Conservation (phyloP, 2,797 vertebrate genomes). For the Alectoris magna region DNA sequence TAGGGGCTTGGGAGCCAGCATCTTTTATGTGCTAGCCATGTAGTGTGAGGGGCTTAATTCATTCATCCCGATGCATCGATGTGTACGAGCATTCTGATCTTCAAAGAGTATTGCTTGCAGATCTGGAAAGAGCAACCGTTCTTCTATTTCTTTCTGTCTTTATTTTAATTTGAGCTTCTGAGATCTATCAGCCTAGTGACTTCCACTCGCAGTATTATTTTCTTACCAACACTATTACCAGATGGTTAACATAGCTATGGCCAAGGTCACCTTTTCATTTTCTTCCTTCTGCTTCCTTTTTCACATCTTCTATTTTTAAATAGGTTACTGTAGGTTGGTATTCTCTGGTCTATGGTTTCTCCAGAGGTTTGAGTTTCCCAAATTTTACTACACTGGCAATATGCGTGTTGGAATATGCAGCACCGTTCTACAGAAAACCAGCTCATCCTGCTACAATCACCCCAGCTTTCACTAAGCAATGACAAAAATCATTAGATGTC, state of each 20-base stretch:
- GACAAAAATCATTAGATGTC: not conserved
- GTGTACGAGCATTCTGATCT: slow-evolving; percentile 38
- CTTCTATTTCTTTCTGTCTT: not conserved
- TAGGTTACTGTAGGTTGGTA: slow-evolving; percentile 10
- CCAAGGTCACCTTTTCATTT: slow-evolving; percentile 66
- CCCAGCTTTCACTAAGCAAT: not conserved
- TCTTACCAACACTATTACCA: slow-evolving; percentile 13
- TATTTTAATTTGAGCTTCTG: slow-evolving; percentile 42
- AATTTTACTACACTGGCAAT: not conserved
- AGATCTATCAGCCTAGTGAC: slow-evolving; percentile 26
- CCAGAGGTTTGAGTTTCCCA: slow-evolving; percentile 35
- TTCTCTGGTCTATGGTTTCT: not conserved
- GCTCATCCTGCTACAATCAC: not conserved
- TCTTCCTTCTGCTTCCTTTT: slow-evolving; percentile 22
- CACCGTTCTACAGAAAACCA: not conserved
- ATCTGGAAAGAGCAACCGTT: slow-evolving; percentile 43
- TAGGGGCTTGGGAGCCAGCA: not conserved
- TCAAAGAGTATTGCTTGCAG: slow-evolving; percentile 59
- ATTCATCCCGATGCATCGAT: slow-evolving; percentile 14
- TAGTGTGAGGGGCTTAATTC: not conserved
- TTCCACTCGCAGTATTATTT: not conserved
- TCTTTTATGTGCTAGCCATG: slow-evolving; percentile 16
- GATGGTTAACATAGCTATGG: slow-evolving; percentile 33
- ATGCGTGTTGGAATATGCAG: not conserved
- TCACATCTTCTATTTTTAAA: slow-evolving; percentile 11